Conservation (phyloP, 2,113 vertebrate genomes). For the Phoxinus phoxinus region DNA sequence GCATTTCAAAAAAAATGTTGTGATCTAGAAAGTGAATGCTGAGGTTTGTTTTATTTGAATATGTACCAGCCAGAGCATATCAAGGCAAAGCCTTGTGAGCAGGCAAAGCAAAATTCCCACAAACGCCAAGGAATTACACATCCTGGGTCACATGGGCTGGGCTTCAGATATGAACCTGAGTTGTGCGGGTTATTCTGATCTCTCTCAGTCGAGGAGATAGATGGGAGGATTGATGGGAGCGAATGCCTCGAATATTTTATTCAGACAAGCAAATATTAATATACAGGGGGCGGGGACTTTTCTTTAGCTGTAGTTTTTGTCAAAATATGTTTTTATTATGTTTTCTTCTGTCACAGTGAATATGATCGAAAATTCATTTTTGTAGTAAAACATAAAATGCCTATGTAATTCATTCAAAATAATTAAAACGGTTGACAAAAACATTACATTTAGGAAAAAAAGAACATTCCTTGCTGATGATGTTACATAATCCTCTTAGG, state of each 20-base stretch:
- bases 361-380: too few species aligned
- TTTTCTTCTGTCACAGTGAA: too few species aligned
- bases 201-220: not conserved
- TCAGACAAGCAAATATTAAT: not conserved
- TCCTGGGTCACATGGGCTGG: conserved; percentile 40
- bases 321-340: not conserved
- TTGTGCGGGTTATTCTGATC: not conserved
- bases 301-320: not conserved
- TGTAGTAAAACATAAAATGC: too few species aligned
- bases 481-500: too few species aligned
- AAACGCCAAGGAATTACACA: conserved; percentile 45
- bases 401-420: too few species aligned
- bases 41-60: conserved; percentile 61
- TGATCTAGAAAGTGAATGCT: conserved; percentile 36
- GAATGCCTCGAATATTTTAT: not conserved
- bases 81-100: conserved; percentile 51
- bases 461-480: not conserved
- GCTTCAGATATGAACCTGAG: conserved; percentile 30
- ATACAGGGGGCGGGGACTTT: not conserved
- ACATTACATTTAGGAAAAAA: not conserved
- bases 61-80: conserved; percentile 52
- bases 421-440: not conserved
- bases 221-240: too few species aligned
- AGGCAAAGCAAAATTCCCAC: conserved; percentile 59
- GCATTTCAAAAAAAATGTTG: not conserved